A percentile compares a stretch with the other conserved stretches of the same genome.
Evolutionary conservation across 2,113 vertebrate species (phyloP).

Genomic region (Oreochromis tanganicae): DNA sequence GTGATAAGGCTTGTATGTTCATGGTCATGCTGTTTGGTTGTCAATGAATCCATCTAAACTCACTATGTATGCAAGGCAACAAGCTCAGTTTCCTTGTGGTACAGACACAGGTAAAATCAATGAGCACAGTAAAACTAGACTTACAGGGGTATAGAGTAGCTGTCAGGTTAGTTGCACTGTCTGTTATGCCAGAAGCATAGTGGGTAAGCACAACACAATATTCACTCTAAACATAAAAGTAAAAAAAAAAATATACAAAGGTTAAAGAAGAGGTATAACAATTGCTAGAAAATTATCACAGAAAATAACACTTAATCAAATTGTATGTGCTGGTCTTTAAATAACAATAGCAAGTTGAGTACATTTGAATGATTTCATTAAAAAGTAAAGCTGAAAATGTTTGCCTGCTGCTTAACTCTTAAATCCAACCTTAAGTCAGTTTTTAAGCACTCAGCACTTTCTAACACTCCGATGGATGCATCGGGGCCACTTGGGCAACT

Average conservation of each 20-base stretch:
- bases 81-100: background rate
- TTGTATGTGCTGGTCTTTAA: background rate
- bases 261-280: background rate
- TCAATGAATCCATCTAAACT: background rate
- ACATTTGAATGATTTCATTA: background rate
- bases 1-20: background rate
- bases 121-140: background rate
- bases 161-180: background rate
- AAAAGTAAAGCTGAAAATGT: background rate
- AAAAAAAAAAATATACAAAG: background rate
- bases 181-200: background rate
- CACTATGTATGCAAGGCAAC: background rate
- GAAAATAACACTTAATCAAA: background rate
- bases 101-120: background rate
- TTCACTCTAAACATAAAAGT: background rate
- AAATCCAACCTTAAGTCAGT: background rate
- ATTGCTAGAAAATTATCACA: background rate
- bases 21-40: background rate
- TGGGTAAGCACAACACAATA: background rate
- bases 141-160: background rate
- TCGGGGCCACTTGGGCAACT: rapidly evolving
- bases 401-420: background rate
- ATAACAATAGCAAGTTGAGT: background rate
- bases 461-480: background rate
- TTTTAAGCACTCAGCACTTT: background rate